Conservation (phyloP, 2,113 vertebrate genomes). For the Plestiodon gilberti region DNA sequence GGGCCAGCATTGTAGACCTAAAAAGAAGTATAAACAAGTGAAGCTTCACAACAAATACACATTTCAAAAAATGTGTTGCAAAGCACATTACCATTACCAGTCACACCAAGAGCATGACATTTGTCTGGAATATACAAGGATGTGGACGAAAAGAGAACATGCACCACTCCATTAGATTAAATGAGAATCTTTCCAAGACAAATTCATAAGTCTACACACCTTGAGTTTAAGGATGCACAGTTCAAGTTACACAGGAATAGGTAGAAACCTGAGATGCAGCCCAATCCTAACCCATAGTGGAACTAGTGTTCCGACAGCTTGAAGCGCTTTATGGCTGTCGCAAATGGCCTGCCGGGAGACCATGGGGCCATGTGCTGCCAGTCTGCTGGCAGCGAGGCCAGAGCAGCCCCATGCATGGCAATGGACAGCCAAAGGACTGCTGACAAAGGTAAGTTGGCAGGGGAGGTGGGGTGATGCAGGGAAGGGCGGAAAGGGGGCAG, state of each 20-base stretch:
- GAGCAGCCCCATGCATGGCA: too few relatives aligned
- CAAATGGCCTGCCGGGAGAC: too few relatives aligned
- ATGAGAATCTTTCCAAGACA: neutral
- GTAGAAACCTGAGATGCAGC: too few relatives aligned
- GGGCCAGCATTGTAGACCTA: slow-evolving; percentile 98
- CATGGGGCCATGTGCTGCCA: too few relatives aligned
- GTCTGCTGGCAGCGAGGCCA: too few relatives aligned
- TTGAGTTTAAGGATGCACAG: neutral
- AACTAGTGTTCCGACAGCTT: too few relatives aligned
- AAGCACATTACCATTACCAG: neutral
- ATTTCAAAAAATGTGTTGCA: neutral
- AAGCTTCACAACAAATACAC: neutral
- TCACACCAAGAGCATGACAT: neutral
- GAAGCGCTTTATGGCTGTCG: too few relatives aligned
- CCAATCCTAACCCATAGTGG: too few relatives aligned
- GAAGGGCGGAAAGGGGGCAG: too few relatives aligned
- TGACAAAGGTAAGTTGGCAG: too few relatives aligned
- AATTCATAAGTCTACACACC: neutral
- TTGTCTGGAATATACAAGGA: neutral
- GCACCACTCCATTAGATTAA: neutral
- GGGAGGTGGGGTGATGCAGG: too few relatives aligned
- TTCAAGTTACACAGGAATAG: neutral
- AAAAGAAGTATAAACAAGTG: slow-evolving; percentile 1
- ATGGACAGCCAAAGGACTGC: too few relatives aligned
- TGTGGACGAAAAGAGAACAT: neutral